Percentiles rank a stretch among this genome's conserved stretches.
Evolutionary conservation across 2,113 vertebrate species (phyloP).

Genomic region (Peromyscus leucopus): DNA sequence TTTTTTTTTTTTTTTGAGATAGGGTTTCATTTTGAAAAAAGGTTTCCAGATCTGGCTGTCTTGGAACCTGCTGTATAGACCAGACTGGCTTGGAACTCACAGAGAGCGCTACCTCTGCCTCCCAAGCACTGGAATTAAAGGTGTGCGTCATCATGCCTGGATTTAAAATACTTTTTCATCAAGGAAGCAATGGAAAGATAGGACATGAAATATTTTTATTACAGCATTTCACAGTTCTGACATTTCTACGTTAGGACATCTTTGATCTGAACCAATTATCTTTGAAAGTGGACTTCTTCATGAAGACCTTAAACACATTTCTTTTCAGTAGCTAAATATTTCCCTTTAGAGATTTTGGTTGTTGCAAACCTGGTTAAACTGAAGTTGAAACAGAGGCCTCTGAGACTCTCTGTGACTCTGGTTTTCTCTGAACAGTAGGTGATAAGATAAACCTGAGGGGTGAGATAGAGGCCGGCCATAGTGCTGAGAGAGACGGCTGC

Average conservation of each 20-base stretch:
- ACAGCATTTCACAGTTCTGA: constrained; percentile 68
- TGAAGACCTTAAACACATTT: constrained; percentile 50
- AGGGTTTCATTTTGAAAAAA: not conserved
- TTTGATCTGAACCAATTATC: constrained; percentile 66
- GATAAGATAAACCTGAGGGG: not conserved
- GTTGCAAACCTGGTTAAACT: constrained; percentile 10
- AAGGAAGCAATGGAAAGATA: constrained; percentile 65
- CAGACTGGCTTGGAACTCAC: not conserved
- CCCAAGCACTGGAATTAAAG: not conserved
- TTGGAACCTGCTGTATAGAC: not conserved
- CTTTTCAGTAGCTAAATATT: constrained; percentile 48
- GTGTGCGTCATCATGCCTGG: not conserved
- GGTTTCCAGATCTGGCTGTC: not conserved
- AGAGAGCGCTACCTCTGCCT: not conserved
- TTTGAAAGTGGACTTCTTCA: constrained; percentile 65
- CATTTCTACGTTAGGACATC: constrained; percentile 55
- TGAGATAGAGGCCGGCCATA: not conserved
- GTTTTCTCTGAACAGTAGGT: constrained; percentile 11
- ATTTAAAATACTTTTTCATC: constrained; percentile 62
- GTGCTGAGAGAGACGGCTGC: not conserved
- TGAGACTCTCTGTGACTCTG: constrained; percentile 5
- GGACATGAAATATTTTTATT: constrained; percentile 58
- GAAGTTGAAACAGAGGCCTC: constrained; percentile 51
- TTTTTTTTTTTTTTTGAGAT: too few species aligned
- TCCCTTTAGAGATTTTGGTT: not conserved